These are phyloP conservation scores for Cataglyphis albicans DNA, from an alignment of 2,888 invertebrate species.

Conservation along the genomic window DNA sequence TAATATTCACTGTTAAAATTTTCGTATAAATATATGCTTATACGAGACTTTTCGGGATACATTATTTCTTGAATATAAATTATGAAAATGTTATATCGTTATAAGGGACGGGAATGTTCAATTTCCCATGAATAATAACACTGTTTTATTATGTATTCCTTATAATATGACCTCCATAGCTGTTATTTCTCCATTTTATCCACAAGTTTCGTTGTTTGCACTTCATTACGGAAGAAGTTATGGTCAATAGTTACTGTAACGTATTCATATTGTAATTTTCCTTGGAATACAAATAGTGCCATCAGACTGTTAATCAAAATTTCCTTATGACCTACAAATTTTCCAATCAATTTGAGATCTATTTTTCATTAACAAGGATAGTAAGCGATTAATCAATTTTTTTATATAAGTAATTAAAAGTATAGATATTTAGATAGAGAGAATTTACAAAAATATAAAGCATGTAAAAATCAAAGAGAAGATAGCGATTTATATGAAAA, in stretches of 20 bases:
- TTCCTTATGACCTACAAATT: not conserved
- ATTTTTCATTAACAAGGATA: not conserved
- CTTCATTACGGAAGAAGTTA: slow-evolving; percentile 23
- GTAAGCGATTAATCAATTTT: not conserved
- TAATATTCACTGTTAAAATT: not conserved
- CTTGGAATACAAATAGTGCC: not conserved
- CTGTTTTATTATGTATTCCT: slow-evolving; percentile 15
- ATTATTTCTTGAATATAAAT: slow-evolving; percentile 30
- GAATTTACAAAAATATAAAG: not conserved
- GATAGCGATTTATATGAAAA: not conserved
- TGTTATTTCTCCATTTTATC: slow-evolving; percentile 45
- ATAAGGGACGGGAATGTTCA: not conserved
- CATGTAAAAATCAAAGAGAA: not conserved
- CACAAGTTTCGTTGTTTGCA: slow-evolving; percentile 28
- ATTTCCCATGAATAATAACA: slow-evolving; percentile 34
- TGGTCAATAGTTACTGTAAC: slow-evolving; percentile 17
- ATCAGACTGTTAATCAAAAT: slow-evolving; percentile 14
- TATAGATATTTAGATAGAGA: not conserved
- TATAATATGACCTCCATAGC: slow-evolving; percentile 13
- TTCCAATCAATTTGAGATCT: not conserved
- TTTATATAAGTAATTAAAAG: not conserved
- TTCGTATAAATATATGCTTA: not conserved
- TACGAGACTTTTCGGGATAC: not conserved
- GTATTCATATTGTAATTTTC: slow-evolving; percentile 25
- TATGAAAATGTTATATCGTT: slow-evolving; percentile 7